phyloP scores from a whole-genome alignment of 2,888 invertebrate genomes.

The Megamerina dolium region DNA sequence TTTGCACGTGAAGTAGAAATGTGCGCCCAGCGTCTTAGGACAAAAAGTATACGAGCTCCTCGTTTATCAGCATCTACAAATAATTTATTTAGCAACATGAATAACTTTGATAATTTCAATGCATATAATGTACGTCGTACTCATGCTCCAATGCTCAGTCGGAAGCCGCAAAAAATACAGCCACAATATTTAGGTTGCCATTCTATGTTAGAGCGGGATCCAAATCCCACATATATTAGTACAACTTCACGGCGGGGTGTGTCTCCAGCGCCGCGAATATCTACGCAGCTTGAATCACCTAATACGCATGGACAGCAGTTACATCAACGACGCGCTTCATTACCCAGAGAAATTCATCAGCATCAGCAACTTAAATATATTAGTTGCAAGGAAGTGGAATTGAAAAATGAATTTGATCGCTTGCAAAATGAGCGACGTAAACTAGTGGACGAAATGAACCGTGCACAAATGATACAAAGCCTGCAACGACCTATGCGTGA shows the following conservation, averaged over 20 bases:
- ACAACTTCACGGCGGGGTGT: conserved; percentile 39
- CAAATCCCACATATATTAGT: conserved; percentile 42
- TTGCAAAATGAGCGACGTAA: conserved; percentile 56
- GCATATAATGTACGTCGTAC: conserved; percentile 36
- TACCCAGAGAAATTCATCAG: conserved; percentile 58
- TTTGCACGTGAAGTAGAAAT: conserved; percentile 47
- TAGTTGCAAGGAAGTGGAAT: conserved; percentile 61
- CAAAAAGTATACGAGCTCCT: conserved; percentile 41
- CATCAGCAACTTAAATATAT: conserved; percentile 58
- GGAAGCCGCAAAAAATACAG: conserved; percentile 30
- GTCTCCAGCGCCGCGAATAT: conserved; percentile 31
- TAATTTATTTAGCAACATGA: conserved; percentile 32
- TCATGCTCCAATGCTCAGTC: conserved; percentile 38
- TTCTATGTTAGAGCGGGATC: conserved; percentile 45
- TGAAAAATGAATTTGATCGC: conserved; percentile 58
- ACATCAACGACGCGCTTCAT: conserved; percentile 51
- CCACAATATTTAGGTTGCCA: conserved; percentile 41
- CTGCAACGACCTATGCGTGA: conserved; percentile 31
- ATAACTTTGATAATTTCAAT: conserved; percentile 33
- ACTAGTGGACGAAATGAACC: conserved; percentile 41
- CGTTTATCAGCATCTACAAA: conserved; percentile 41
- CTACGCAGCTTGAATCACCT: conserved; percentile 13
- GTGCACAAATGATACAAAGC: conserved; percentile 24
- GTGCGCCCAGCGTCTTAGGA: conserved; percentile 36
- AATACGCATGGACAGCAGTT: background rate